Evolutionary conservation across 2,113 vertebrate species (phyloP).

Genomic region (Pterocles burchelli): DNA sequence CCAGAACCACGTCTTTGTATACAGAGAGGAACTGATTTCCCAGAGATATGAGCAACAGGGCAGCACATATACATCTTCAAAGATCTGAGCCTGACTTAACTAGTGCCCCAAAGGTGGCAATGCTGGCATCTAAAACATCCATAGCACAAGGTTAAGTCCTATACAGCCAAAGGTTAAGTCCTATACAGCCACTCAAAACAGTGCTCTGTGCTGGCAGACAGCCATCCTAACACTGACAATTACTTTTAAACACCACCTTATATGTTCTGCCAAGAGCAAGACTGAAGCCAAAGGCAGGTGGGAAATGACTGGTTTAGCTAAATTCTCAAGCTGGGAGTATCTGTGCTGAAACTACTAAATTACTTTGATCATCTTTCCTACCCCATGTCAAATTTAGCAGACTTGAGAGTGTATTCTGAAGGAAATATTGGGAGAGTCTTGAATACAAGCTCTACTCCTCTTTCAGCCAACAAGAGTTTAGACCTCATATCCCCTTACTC

Average conservation of each 20-base stretch:
- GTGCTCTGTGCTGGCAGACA: neutral
- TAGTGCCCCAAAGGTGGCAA: neutral
- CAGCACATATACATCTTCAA: fast-evolving
- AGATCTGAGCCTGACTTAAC: neutral
- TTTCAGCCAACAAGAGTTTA: neutral
- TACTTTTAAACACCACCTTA: neutral
- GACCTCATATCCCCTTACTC: neutral
- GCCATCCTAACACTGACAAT: neutral
- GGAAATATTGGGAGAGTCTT: neutral
- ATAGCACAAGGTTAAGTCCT: neutral
- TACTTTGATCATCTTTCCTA: neutral
- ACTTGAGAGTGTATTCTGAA: neutral
- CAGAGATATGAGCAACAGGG: too few relatives aligned
- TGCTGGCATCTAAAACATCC: neutral
- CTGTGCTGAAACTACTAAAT: neutral
- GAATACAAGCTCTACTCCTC: neutral
- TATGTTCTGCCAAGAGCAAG: neutral
- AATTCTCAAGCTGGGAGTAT: neutral
- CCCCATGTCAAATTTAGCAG: neutral
- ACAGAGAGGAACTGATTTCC: neutral
- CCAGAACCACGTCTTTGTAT: neutral
- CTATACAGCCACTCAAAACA: neutral
- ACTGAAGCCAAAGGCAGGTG: neutral
- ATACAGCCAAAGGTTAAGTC: neutral
- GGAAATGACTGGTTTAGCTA: neutral